These are phyloP conservation scores for Sycobia sp. DNA, from an alignment of 1,140 invertebrate genomes.

Conservation along the genomic window DNA sequence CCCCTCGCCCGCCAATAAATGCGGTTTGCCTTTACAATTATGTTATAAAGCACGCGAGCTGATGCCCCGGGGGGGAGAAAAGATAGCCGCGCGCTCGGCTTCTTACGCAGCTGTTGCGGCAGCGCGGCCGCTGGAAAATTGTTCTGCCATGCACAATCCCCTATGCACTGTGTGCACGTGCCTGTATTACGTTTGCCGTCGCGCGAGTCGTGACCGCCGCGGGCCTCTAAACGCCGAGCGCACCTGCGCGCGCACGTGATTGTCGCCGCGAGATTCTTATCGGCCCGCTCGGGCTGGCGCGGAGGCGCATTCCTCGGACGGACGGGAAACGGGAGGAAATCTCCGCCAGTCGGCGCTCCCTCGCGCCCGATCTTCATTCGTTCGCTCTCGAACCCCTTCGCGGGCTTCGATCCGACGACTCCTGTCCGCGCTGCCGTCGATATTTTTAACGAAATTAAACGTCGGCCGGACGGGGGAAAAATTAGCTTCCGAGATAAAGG, in stretches of 20 bases:
- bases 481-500: too few relatives aligned
- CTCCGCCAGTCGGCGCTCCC: neutral
- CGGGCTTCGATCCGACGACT: neutral
- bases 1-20: neutral
- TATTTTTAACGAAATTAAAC: too few relatives aligned
- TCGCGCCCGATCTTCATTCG: neutral
- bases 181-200: neutral
- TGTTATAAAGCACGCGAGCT: slow-evolving; percentile 10
- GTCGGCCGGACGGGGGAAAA: too few relatives aligned
- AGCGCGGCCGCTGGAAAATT: slow-evolving; percentile 1
- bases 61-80: neutral
- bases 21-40: slow-evolving; percentile 8
- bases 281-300: too few relatives aligned
- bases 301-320: neutral
- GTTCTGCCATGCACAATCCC: neutral
- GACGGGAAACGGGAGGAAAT: neutral
- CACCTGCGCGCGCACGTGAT: too few relatives aligned
- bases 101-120: too few relatives aligned
- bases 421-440: neutral
- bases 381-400: neutral
- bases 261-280: too few relatives aligned
- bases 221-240: too few relatives aligned
- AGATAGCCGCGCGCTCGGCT: too few relatives aligned
- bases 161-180: neutral
- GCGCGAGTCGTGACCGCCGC: neutral